Evolutionary conservation across 2,797 vertebrate species (phyloP), one percentile per base, ranked within the genome.

Genomic region (Chromis chromis): DNA sequence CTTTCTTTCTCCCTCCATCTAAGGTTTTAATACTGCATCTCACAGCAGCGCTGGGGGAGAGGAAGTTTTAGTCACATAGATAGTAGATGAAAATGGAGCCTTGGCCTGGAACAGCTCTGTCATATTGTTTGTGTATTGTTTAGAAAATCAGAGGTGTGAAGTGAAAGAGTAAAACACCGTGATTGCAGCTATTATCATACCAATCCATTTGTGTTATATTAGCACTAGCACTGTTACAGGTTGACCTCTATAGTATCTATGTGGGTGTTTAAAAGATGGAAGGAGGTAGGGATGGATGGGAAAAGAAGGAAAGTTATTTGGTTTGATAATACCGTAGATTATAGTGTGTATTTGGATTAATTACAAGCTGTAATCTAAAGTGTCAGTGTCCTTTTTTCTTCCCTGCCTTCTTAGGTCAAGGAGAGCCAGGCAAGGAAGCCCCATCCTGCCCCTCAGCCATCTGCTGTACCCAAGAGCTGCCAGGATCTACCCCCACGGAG

Each of bases 391-490:
- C 12, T 56, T 13, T 66, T 68, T 76, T 81, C 71, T 40, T 61
- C 63, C 46, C 48, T 64, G 70, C 73, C 14, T 59, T 80, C 19
- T 59, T 80, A 89, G 90, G 90, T 93, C 90, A 93, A 89, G 91
- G 64, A 83, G 75, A 81, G 76, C 83, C 76, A 86, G 80, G 78
- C 85, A 82, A 91, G 83, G 89, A 90, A 87, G 86, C 83, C 76
- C 82, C 80, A 79, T 81, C 78, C 78, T 82, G 85, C 86, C 81
- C 85, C 84, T 84, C 70, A 76, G 78, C 92, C 92, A 93, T 94
- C 92, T 93, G 91, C 85, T 78, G 17, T 91, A 82, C 86, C 88
- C 90, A 81, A 88, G 86, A 91, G 88, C 89, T 89, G 90, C 91
- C 89, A 92, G 88, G 83, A 91, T 89, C 76, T 81, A 76, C 82